These are phyloP conservation scores for Andrena dorsata DNA, from an alignment of 2,888 invertebrate genomes.

Conservation along the genomic window DNA sequence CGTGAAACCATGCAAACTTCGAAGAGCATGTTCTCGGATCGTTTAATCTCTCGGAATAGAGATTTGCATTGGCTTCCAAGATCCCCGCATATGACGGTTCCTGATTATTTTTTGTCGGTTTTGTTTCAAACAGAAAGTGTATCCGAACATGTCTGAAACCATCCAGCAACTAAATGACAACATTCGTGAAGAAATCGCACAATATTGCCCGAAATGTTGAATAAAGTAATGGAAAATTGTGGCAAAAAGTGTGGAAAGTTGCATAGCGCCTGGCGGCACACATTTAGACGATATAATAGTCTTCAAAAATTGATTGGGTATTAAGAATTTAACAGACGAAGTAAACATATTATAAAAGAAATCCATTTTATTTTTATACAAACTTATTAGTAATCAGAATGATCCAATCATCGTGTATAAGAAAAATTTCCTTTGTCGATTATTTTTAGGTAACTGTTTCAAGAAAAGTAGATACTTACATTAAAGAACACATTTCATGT, in stretches of 20 bases:
- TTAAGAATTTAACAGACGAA: no score
- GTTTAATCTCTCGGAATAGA: background rate
- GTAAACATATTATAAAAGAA: no score
- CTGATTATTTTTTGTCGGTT: background rate
- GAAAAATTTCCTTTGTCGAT: no score
- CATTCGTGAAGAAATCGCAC: background rate
- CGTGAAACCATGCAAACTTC: background rate
- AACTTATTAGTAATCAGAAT: no score
- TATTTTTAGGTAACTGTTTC: no score
- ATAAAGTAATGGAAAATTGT: background rate
- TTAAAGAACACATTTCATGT: no score
- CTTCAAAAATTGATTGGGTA: no score
- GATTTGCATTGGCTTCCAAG: background rate
- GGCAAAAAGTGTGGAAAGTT: background rate
- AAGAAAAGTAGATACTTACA: no score
- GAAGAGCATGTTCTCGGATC: background rate
- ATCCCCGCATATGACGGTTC: background rate
- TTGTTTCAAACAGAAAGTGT: background rate
- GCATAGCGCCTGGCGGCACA: no score
- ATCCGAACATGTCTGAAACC: background rate
- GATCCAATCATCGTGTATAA: no score
- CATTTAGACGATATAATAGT: no score
- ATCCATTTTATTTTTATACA: no score
- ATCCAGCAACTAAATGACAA: background rate
- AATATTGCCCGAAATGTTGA: background rate